Percentiles rank a stretch among this genome's conserved stretches.
Conservation (phyloP, 2,888 invertebrate species). For the Timema cristinae region DNA sequence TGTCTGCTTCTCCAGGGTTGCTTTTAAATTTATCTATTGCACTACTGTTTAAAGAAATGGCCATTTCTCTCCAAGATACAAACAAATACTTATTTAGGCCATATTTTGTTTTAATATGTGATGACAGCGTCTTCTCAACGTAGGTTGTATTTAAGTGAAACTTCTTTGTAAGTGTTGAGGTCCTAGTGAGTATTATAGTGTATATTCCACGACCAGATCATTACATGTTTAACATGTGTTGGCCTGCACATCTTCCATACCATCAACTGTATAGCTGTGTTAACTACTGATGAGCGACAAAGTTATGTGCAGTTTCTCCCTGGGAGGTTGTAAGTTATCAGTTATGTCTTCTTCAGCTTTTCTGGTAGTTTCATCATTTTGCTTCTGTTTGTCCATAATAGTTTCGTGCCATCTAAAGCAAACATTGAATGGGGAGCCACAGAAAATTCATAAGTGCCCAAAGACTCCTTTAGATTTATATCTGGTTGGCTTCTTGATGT, state of each 20-base stretch:
- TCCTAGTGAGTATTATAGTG: slow-evolving; percentile 9
- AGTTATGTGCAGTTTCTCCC: neutral
- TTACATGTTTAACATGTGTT: slow-evolving; percentile 9
- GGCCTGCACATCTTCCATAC: slow-evolving; percentile 17
- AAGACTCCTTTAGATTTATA: neutral
- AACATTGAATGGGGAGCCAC: slow-evolving; percentile 2
- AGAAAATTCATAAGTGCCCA: slow-evolving; percentile 13
- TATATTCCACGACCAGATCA: slow-evolving; percentile 13
- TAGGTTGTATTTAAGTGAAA: neutral
- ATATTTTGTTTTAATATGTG: neutral
- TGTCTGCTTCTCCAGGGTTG: neutral
- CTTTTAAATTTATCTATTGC: slow-evolving; percentile 9
- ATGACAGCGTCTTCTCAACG: neutral
- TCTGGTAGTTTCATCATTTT: neutral
- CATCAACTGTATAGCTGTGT: neutral
- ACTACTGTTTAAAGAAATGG: neutral
- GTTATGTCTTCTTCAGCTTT: neutral
- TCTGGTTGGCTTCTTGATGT: slow-evolving; percentile 1
- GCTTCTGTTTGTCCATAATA: no score
- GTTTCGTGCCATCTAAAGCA: neutral
- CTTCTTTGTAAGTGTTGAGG: slow-evolving; percentile 9
- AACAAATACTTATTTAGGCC: neutral
- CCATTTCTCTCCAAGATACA: neutral
- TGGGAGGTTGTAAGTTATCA: slow-evolving; percentile 1
- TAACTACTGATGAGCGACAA: neutral